A percentile compares a stretch with the other conserved stretches of the same genome.
Evolutionary conservation across 2,888 invertebrate species (phyloP).

Genomic region (Tetragonula carbonaria): DNA sequence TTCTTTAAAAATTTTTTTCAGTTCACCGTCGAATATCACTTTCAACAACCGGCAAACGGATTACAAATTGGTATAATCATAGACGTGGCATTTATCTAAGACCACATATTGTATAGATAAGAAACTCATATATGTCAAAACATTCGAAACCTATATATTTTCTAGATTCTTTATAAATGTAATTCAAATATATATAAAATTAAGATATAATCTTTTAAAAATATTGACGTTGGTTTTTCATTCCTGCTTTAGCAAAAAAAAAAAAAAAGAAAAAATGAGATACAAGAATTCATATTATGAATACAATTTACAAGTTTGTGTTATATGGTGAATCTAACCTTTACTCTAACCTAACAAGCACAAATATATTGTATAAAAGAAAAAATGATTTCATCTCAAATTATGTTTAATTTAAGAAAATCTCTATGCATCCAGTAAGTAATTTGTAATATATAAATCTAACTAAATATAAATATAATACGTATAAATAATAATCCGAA

Average conservation of each 20-base stretch:
- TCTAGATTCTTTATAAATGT: not conserved
- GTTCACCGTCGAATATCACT: not conserved
- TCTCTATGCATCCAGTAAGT: conserved; percentile 31
- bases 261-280: not conserved
- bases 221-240: not conserved
- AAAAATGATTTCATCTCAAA: conserved; percentile 3
- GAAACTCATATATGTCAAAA: conserved; percentile 10
- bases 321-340: not conserved
- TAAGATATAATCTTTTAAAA: not conserved
- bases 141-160: not conserved
- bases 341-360: too few species aligned
- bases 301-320: not conserved
- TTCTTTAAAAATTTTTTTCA: not conserved
- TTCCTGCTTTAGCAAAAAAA: not conserved
- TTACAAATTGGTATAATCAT: conserved; percentile 47
- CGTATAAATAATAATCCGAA: not conserved
- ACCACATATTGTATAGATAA: conserved; percentile 9
- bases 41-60: conserved; percentile 54
- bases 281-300: not conserved
- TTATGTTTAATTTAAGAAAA: not conserved
- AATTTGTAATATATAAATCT: not conserved
- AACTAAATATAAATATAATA: not conserved
- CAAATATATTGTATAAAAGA: not conserved
- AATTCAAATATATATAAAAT: not conserved
- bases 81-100: conserved; percentile 71